Evolutionary conservation across 2,888 invertebrate genomes (phyloP).

Genomic region (Phania funesta): DNA sequence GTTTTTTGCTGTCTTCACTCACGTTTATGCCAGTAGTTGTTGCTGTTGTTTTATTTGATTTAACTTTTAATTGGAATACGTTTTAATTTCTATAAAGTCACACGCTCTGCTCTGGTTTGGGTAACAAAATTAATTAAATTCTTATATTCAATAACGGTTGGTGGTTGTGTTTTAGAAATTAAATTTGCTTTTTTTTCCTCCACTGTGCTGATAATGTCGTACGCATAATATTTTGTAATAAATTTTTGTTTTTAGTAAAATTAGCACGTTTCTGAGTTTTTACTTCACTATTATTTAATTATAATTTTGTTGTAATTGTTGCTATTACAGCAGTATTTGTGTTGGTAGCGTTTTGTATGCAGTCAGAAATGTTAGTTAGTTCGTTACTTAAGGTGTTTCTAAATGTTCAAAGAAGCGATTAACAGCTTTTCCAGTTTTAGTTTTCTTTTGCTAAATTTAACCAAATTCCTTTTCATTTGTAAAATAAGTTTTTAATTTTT

Average conservation of each 20-base stretch:
- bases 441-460: too few relatives aligned
- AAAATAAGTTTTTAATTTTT: too few relatives aligned
- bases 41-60: neutral
- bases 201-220: too few relatives aligned
- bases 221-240: neutral
- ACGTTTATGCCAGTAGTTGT: slow-evolving; percentile 16
- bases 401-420: too few relatives aligned
- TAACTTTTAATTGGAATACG: slow-evolving; percentile 39
- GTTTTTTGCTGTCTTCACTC: slow-evolving; percentile 41
- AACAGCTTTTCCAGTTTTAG: too few relatives aligned
- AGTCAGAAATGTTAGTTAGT: neutral
- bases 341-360: neutral
- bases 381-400: neutral
- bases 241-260: slow-evolving; percentile 14
- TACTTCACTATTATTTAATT: too few relatives aligned
- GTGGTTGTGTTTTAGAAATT: slow-evolving; percentile 2
- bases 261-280: slow-evolving; percentile 47
- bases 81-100: slow-evolving; percentile 52
- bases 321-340: slow-evolving; percentile 14
- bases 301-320: too few relatives aligned
- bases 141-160: slow-evolving; percentile 19
- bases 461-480: too few relatives aligned
- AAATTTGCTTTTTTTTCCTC: neutral
- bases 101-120: slow-evolving; percentile 60
- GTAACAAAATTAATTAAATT: slow-evolving; percentile 49